Base-by-base conservation (phyloP, 2,888 invertebrate species). In the Deilephila porcellus region DNA sequence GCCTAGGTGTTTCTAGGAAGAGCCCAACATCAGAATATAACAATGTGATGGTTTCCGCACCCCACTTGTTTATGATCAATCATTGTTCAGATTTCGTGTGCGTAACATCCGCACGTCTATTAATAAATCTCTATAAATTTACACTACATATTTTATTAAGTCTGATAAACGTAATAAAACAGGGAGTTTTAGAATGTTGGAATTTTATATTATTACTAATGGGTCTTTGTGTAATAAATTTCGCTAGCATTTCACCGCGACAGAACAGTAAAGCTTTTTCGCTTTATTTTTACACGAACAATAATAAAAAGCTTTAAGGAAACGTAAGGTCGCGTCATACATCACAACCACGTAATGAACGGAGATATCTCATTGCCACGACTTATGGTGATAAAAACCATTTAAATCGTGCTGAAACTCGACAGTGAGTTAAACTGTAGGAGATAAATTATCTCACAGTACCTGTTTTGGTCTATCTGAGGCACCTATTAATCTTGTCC, bases 1-100 rank as follows among this genome's bases (percentile, higher is more conserved):
- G 53, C 63, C 56, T 34, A 72, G 34, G 7, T 56, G 56, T 34
- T 72, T 72, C 72, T 64, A 72, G 72, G 72, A 70, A 73, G 62
- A 20, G 25, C 32, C 20, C 62, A 25, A 60, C 53, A 70, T 72
- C 59, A 74, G 56, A 74, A 70, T 60, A 74, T 62, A 70, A 72
- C 70, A 74, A 37, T 56, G 53, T 70, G 72, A 72, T 72, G 70
- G 71, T 74, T 74, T 60, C 74, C 72, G 70, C 72, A 72, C 74
- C 74, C 72, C 52, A 37, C 37, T 72, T 74, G 74, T 72, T 74
- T 74, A 74, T 67, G 72, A 72, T 74, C 72, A 70, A 72, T 74
- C 74, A 59, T 72, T 74, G 72, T 74, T 74, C 53, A 74, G 71
- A 67, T 59, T 71, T 53, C 71, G 63, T 25, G 63, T 56, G 56